Percentiles rank a stretch among this genome's conserved stretches.
phyloP scores from a whole-genome alignment of 1,140 invertebrate species.

The Saccostrea cuccullata region DNA sequence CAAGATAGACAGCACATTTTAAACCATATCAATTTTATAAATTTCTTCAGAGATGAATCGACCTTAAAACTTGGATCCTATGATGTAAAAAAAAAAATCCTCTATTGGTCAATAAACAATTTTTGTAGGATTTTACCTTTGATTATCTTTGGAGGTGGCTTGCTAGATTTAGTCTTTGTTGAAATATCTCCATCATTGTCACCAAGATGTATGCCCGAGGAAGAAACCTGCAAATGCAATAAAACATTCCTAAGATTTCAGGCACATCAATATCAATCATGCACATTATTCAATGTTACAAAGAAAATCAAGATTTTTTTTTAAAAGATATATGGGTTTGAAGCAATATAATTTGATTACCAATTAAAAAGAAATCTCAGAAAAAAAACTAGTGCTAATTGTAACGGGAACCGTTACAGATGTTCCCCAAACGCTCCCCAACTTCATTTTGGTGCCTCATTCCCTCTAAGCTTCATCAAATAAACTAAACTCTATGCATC shows the following conservation, averaged over 20 bases:
- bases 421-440: too few relatives aligned
- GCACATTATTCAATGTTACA: background rate
- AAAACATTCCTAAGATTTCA: slow-evolving; percentile 12
- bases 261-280: background rate
- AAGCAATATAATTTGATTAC: background rate
- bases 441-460: too few relatives aligned
- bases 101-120: background rate
- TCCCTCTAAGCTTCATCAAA: too few relatives aligned
- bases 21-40: background rate
- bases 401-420: too few relatives aligned
- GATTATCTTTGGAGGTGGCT: slow-evolving; percentile 11
- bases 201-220: slow-evolving; percentile 34
- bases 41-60: background rate
- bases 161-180: background rate
- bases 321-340: background rate
- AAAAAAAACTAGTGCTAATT: too few relatives aligned
- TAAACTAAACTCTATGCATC: too few relatives aligned
- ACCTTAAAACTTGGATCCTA: background rate
- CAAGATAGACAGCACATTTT: background rate
- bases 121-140: background rate
- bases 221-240: slow-evolving; percentile 7
- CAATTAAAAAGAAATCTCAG: background rate
- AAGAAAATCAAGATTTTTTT: background rate
- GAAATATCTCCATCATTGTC: background rate
- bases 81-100: too few relatives aligned